These are phyloP conservation scores for Deroptyus accipitrinus DNA, from an alignment of 2,113 vertebrate species.

Conservation along the genomic window DNA sequence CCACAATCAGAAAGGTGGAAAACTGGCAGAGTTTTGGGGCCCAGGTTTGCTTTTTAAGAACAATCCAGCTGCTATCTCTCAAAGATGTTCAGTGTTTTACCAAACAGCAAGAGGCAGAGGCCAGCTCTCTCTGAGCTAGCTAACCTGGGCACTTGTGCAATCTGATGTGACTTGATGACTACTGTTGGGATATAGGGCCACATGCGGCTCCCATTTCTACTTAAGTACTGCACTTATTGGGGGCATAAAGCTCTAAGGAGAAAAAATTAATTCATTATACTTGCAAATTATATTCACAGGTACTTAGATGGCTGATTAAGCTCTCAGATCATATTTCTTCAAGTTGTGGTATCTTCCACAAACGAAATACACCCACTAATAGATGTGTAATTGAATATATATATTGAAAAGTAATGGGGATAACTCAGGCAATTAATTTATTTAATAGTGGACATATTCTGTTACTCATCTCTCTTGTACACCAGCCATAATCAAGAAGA, in stretches of 20 bases:
- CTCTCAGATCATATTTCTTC: conserved; percentile 7
- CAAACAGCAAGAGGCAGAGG: neutral
- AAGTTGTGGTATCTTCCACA: neutral
- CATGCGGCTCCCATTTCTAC: neutral
- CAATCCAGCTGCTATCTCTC: rapidly evolving
- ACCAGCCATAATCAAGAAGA: neutral
- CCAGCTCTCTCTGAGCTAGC: rapidly evolving
- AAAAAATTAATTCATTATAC: conserved; percentile 21
- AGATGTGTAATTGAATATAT: neutral
- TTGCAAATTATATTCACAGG: conserved; percentile 16
- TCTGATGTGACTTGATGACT: neutral
- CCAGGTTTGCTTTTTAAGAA: neutral
- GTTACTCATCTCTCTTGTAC: neutral
- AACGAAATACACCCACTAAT: neutral
- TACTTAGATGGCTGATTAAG: conserved; percentile 14
- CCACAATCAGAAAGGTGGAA: neutral
- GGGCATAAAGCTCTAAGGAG: neutral
- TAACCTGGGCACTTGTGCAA: neutral
- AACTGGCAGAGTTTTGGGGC: neutral
- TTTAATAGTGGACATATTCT: neutral
- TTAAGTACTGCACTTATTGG: neutral
- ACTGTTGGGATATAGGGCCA: neutral
- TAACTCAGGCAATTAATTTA: neutral
- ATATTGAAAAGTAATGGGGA: neutral
- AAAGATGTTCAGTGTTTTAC: neutral